Percentiles rank a stretch among this genome's conserved stretches.
Conservation (phyloP, 2,888 invertebrate species). For the Automeris io region DNA sequence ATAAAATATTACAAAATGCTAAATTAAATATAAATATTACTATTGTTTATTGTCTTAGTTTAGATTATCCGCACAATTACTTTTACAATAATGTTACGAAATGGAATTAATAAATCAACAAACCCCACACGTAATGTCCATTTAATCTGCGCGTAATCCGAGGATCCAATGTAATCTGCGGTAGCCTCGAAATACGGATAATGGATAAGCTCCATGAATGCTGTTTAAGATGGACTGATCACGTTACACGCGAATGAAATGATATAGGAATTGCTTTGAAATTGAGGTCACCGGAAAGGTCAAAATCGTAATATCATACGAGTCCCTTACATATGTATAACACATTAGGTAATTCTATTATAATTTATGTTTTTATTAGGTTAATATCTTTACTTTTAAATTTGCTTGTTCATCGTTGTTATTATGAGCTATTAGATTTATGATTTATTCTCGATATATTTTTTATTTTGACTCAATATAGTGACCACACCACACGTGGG, state of each 20-base stretch:
- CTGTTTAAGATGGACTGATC: constrained; percentile 1
- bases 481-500: too few species aligned
- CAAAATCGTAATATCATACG: not conserved
- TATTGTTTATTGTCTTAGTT: not conserved
- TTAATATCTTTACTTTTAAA: too few species aligned
- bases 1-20: not conserved
- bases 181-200: constrained; percentile 2
- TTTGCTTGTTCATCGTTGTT: too few species aligned
- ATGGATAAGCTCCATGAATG: not conserved
- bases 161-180: constrained; percentile 1
- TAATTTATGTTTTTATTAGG: too few species aligned
- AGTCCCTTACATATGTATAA: too few species aligned
- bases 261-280: not conserved
- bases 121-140: not conserved
- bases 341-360: too few species aligned
- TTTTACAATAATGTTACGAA: not conserved
- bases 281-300: not conserved
- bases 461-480: too few species aligned
- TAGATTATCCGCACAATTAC: not conserved
- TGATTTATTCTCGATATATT: too few species aligned
- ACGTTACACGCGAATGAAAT: not conserved
- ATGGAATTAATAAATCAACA: constrained; percentile 1
- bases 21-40: not conserved
- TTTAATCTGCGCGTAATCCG: not conserved
- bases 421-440: too few species aligned